A percentile compares a stretch with the other conserved stretches of the same genome.
Conservation (phyloP, 2,888 invertebrate genomes). For the Lasioglossum leucozonium region DNA sequence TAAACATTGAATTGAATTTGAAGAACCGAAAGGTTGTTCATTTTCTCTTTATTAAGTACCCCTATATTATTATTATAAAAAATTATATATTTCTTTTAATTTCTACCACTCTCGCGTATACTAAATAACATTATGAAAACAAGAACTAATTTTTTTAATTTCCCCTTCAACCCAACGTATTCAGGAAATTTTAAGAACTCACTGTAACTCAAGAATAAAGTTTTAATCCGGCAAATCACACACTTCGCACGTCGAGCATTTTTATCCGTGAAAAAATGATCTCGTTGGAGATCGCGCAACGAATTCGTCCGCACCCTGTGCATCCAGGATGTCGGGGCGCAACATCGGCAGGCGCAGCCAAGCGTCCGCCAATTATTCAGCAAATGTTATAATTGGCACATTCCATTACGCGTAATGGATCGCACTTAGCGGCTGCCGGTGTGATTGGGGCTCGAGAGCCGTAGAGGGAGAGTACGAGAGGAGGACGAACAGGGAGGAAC, state of each 20-base stretch:
- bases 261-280: not conserved
- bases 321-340: conserved; percentile 55
- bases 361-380: conserved; percentile 83
- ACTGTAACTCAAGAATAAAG: not conserved
- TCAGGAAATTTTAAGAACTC: not conserved
- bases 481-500: conserved; percentile 48
- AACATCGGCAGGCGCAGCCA: conserved; percentile 72
- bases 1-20: too few species aligned
- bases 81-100: too few species aligned
- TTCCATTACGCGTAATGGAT: conserved; percentile 84
- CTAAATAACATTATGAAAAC: not conserved
- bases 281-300: not conserved
- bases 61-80: too few species aligned
- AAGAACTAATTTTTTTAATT: not conserved
- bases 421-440: conserved; percentile 83
- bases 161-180: not conserved
- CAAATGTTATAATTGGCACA: conserved; percentile 84
- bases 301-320: conserved; percentile 10
- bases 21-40: too few species aligned
- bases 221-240: not conserved
- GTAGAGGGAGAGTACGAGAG: conserved; percentile 55
- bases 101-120: too few species aligned
- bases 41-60: too few species aligned
- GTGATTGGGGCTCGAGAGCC: conserved; percentile 80
- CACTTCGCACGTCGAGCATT: not conserved